A percentile compares a stretch with the other conserved stretches of the same genome.
phyloP scores from a whole-genome alignment of 2,797 vertebrate genomes.

The Macropodus opercularis region DNA sequence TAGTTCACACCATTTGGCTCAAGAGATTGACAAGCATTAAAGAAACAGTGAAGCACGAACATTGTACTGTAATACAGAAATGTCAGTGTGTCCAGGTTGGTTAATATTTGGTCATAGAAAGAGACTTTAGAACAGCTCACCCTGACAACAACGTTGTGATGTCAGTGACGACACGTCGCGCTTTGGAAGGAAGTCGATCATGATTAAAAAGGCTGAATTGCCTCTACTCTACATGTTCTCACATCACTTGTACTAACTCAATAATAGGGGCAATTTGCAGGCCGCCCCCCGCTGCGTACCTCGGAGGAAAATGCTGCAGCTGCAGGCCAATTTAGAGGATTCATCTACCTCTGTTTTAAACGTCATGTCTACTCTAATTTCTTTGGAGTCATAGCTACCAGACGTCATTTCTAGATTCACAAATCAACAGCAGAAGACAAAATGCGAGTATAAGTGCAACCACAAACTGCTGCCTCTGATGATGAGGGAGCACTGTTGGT shows the following conservation, averaged over 20 bases:
- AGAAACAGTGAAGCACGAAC: background rate
- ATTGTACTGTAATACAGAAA: no score
- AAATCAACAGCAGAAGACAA: constrained; percentile 15
- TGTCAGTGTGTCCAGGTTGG: constrained; percentile 6
- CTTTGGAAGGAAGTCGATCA: constrained; percentile 54
- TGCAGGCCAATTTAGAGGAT: constrained; percentile 33
- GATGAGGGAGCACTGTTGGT: constrained; percentile 43
- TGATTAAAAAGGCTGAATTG: constrained; percentile 40
- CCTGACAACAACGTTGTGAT: constrained; percentile 30
- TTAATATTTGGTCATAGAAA: no score
- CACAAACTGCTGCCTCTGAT: constrained; percentile 43
- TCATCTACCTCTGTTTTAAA: constrained; percentile 37
- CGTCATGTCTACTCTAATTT: constrained; percentile 34
- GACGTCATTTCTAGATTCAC: constrained; percentile 29
- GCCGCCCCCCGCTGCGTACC: constrained; percentile 17
- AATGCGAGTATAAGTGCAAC: constrained; percentile 28
- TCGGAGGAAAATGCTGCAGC: constrained; percentile 22
- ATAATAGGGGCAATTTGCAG: constrained; percentile 39
- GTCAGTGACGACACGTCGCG: constrained; percentile 44
- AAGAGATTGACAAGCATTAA: background rate
- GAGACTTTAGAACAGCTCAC: no score
- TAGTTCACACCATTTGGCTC: background rate
- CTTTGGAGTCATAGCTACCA: constrained; percentile 19
- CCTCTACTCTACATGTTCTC: constrained; percentile 36
- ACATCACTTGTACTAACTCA: constrained; percentile 53